Evolutionary conservation across 2,113 vertebrate species (phyloP).

Genomic region (Leptosomus discolor): DNA sequence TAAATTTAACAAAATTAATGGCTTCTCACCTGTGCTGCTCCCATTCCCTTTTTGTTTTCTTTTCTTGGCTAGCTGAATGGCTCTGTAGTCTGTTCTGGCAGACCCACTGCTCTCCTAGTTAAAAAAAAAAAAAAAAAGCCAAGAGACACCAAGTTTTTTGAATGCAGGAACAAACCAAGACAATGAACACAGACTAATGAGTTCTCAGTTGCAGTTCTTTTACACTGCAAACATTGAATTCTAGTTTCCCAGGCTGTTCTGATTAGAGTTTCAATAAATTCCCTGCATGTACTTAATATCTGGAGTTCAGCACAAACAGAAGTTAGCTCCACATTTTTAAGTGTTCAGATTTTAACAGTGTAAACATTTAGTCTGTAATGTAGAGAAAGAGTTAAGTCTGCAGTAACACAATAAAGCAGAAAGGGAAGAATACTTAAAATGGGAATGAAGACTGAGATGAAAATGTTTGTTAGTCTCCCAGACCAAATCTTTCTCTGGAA

Average conservation of each 20-base stretch:
- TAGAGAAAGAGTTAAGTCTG: neutral
- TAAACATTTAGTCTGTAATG: neutral
- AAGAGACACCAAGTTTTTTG: slow-evolving; percentile 54
- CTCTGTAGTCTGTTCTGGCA: slow-evolving; percentile 94
- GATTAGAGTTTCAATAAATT: neutral
- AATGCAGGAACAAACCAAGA: neutral
- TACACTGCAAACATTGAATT: neutral
- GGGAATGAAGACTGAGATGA: neutral
- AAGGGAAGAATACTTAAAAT: neutral
- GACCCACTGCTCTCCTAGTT: slow-evolving; percentile 90
- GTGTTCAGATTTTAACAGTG: neutral
- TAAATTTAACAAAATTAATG: neutral
- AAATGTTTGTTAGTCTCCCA: neutral
- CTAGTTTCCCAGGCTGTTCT: neutral
- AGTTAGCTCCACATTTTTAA: neutral
- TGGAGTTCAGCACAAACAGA: neutral
- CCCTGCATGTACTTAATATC: neutral
- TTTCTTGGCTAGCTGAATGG: slow-evolving; percentile 92
- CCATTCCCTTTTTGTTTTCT: slow-evolving; percentile 84
- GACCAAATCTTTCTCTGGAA: neutral
- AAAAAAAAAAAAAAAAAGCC: neutral
- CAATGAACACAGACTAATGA: neutral
- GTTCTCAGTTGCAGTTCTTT: neutral
- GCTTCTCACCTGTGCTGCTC: slow-evolving; percentile 76
- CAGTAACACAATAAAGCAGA: neutral